These are phyloP conservation scores for Drosophila ambigua DNA, from an alignment of 1,140 invertebrate genomes.

Conservation along the genomic window DNA sequence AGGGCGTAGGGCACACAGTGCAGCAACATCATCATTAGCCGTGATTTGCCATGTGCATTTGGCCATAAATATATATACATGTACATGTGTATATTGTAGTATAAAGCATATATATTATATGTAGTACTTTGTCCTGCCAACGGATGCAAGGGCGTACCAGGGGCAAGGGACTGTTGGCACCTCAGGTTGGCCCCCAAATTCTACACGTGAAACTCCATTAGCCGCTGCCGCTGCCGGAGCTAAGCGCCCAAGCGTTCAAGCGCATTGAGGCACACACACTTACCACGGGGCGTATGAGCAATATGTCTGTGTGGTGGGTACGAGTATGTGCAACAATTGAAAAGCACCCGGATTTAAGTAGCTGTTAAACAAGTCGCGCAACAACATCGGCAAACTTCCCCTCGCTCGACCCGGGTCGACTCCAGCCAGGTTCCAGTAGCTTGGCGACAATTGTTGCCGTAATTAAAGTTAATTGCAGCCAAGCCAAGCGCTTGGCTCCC, in stretches of 20 bases:
- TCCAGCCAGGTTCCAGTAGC: background rate
- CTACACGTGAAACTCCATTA: conserved; percentile 54
- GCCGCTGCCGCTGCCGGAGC: conserved; percentile 35
- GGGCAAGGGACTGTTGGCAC: background rate
- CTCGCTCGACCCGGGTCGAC: background rate
- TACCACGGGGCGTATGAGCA: conserved; percentile 65
- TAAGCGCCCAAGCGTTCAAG: conserved; percentile 30
- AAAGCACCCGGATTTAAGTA: conserved; percentile 62
- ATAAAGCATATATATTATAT: background rate
- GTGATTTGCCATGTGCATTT: conserved; percentile 34
- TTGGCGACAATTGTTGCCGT: conserved; percentile 68
- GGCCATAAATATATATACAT: conserved; percentile 5
- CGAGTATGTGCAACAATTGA: conserved; percentile 51
- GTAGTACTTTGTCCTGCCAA: conserved; percentile 36
- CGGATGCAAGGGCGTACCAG: background rate
- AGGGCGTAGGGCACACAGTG: conserved; percentile 21
- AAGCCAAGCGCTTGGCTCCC: conserved; percentile 52
- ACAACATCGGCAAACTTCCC: conserved; percentile 17
- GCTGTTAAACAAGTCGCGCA: conserved; percentile 68
- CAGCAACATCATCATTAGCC: conserved; percentile 54
- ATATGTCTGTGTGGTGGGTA: conserved; percentile 23
- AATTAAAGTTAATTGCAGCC: conserved; percentile 76
- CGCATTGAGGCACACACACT: conserved; percentile 6
- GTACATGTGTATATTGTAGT: conserved; percentile 7
- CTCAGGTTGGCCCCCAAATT: conserved; percentile 27